These are phyloP conservation scores for Takifugu ocellatus DNA, from an alignment of 2,797 vertebrate species.

Conservation along the genomic window DNA sequence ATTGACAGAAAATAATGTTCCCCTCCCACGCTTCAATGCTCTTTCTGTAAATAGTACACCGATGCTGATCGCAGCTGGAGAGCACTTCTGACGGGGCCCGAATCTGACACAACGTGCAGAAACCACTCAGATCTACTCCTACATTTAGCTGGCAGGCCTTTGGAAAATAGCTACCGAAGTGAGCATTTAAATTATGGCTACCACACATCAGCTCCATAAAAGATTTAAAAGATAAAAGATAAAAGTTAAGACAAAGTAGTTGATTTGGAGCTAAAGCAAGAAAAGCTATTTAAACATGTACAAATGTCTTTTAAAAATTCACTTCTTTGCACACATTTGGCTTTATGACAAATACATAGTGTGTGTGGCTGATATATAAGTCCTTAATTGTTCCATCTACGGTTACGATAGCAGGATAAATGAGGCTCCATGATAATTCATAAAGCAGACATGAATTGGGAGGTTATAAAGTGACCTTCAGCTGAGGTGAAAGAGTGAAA, in stretches of 20 bases:
- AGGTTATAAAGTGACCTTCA: background rate
- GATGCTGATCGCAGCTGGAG: constrained; percentile 57
- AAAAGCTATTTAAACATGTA: too few species aligned
- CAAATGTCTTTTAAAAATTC: too few species aligned
- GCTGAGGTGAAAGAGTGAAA: background rate
- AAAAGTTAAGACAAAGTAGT: too few species aligned
- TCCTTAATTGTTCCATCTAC: too few species aligned
- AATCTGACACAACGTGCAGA: constrained; percentile 56
- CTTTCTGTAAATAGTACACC: constrained; percentile 56
- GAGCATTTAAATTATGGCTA: constrained; percentile 38
- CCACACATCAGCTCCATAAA: background rate
- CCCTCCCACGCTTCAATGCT: constrained; percentile 55
- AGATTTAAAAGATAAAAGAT: background rate
- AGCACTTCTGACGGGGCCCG: constrained; percentile 50
- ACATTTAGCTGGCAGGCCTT: constrained; percentile 51
- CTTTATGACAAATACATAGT: too few species aligned
- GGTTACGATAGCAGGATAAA: too few species aligned
- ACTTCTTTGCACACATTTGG: too few species aligned
- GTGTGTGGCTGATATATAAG: too few species aligned
- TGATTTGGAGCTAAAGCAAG: too few species aligned
- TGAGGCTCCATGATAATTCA: background rate
- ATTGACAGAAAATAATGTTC: constrained; percentile 62
- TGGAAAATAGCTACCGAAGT: constrained; percentile 31
- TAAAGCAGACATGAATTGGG: background rate
- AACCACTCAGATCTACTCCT: constrained; percentile 49